Conservation (phyloP, 2,797 vertebrate species). For the Petrocephalus sullivani region DNA sequence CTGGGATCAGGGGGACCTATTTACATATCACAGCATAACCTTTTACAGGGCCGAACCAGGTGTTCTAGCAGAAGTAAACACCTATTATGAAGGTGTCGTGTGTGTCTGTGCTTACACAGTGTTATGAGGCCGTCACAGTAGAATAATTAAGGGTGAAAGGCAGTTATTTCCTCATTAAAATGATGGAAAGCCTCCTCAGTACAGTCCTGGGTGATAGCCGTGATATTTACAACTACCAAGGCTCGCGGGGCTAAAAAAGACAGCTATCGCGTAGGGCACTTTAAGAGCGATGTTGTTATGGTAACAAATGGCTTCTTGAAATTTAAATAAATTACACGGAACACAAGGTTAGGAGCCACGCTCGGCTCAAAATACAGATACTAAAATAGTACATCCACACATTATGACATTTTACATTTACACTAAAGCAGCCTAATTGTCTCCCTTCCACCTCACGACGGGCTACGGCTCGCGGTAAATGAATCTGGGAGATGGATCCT, state of each 20-base stretch:
- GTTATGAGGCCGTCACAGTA: neutral
- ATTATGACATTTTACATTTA: constrained; percentile 14
- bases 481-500: neutral
- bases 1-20: neutral
- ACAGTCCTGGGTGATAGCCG: neutral
- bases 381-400: constrained; percentile 12
- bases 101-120: neutral
- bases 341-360: neutral
- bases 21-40: neutral
- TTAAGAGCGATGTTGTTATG: constrained; percentile 21
- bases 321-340: constrained; percentile 14
- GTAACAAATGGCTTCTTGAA: constrained; percentile 12
- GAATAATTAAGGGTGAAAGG: constrained; percentile 9
- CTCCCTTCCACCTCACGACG: neutral
- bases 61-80: neutral
- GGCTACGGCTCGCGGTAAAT: neutral
- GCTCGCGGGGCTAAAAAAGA: neutral
- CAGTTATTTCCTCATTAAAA: constrained; percentile 8
- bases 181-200: neutral
- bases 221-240: neutral
- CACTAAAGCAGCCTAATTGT: neutral
- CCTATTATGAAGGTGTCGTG: neutral
- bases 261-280: neutral
- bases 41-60: neutral
- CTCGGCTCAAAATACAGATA: neutral